Evolutionary conservation across 2,888 invertebrate species (phyloP), one percentile per base, ranked within the genome.

Genomic region (Torymus aiolomorphi): DNA sequence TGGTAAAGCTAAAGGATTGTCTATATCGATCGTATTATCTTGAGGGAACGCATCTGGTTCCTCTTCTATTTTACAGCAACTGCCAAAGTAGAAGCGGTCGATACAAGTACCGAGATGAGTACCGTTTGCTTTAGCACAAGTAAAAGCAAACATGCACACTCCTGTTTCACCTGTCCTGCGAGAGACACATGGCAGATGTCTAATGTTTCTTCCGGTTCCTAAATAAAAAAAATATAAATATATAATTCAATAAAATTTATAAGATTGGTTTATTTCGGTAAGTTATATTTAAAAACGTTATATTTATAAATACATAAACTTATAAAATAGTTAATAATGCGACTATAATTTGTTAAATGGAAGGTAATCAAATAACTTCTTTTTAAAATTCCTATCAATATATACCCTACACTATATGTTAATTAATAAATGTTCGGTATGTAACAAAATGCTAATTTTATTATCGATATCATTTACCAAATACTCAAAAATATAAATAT

Each of bases 101-200:
- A 97, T 96, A 90, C 97, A 97, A 1, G 97, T 97, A 51, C 97
- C 97, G 83, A 97, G 91, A 87, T 97, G 97, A 0, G 97, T 95
- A 61, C 97, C 97, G 88, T 97, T 97, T 80, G 95, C 94, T 92
- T 97, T 96, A 66, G 96, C 93, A 89, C 97, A 97, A 86, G 97
- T 96, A 90, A 97, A 97, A 81, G 97, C 97, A 88, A 97, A 97
- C 97, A 97, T 97, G 88, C 97, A 97, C 0, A 96, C 93, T 0
- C 97, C 97, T 82, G 95, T 95, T 84, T 95, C 94, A 54, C 94
- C 95, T 51, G 95, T 94, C 88, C 94, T 93, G 88, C 96, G 93
- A 78, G 96, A 96, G 89, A 96, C 94, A 91, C 97, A 97, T 49
- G 97, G 96, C 86, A 97, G 92, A 88, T 97, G 96, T 88, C 97